A percentile compares a stretch with the other conserved stretches of the same genome.
phyloP scores from a whole-genome alignment of 2,797 vertebrate species.

The Pterois miles region DNA sequence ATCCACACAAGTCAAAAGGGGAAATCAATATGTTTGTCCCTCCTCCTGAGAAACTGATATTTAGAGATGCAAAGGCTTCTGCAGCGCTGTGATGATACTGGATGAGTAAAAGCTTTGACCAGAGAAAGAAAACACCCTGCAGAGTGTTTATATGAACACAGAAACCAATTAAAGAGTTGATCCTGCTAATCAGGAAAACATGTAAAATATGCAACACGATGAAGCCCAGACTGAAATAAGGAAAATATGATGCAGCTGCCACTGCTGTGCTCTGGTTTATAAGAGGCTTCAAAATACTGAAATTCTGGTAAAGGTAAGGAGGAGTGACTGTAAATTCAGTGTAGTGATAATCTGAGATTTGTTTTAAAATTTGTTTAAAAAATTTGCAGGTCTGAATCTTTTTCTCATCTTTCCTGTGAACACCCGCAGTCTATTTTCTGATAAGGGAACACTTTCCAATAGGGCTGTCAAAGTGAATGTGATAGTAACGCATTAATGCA shows the following conservation, averaged over 20 bases:
- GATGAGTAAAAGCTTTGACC: background rate
- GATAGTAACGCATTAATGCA: too few species aligned
- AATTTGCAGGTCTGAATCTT: background rate
- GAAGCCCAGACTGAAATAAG: background rate
- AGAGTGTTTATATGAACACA: background rate
- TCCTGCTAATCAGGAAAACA: background rate
- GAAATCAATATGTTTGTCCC: background rate
- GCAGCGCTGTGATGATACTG: constrained; percentile 2
- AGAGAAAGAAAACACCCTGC: background rate
- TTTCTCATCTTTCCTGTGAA: too few species aligned
- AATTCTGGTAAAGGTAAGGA: background rate
- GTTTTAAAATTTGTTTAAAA: too few species aligned
- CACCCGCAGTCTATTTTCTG: background rate
- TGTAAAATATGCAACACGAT: background rate
- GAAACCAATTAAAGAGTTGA: constrained; percentile 3
- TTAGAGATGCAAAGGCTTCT: constrained; percentile 7
- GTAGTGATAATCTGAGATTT: background rate
- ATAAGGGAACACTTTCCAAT: background rate
- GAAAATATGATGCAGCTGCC: constrained; percentile 9
- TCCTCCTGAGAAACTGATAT: background rate
- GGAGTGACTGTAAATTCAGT: background rate
- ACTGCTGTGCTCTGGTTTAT: background rate
- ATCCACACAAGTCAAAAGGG: background rate
- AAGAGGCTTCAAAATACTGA: constrained; percentile 1
- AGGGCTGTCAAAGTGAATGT: too few species aligned